These are phyloP conservation scores for Tachysurus vachellii DNA, from an alignment of 2,113 vertebrate genomes.

Conservation along the genomic window DNA sequence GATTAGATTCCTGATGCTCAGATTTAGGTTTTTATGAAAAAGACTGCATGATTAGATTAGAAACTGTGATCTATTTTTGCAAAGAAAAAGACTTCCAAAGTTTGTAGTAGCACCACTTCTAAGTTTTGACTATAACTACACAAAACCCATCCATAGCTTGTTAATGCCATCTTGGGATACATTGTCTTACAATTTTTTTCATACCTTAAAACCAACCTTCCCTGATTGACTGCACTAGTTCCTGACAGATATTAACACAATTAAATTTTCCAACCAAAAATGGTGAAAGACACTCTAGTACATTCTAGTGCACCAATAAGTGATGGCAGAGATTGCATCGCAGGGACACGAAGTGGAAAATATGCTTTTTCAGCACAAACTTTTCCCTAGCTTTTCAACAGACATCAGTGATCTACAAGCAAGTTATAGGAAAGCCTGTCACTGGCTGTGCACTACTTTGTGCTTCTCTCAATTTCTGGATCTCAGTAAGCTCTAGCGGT, in stretches of 20 bases:
- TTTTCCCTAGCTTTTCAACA: constrained; percentile 32
- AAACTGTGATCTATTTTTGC: background rate
- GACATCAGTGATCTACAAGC: constrained; percentile 49
- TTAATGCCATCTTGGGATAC: background rate
- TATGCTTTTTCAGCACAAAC: constrained; percentile 54
- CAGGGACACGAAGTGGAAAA: constrained; percentile 16
- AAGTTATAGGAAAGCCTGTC: constrained; percentile 38
- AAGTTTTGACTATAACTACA: background rate
- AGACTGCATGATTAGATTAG: constrained; percentile 5
- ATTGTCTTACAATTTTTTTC: background rate
- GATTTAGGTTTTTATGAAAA: constrained; percentile 29
- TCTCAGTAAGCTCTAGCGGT: constrained; percentile 12
- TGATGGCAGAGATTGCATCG: constrained; percentile 29
- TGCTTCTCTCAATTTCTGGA: constrained; percentile 42
- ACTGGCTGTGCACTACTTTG: constrained; percentile 15
- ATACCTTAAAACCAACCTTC: background rate
- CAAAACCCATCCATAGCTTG: background rate
- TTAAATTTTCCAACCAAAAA: constrained; percentile 27
- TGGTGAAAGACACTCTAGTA: constrained; percentile 32
- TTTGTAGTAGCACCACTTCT: background rate
- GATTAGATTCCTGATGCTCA: constrained; percentile 41
- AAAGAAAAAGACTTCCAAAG: background rate
- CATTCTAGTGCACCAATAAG: constrained; percentile 12
- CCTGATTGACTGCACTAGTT: constrained; percentile 7
- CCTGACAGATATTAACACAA: constrained; percentile 26